Percentiles rank a stretch among this genome's conserved stretches.
Conservation (phyloP, 2,797 vertebrate species). For the Dicrostonyx torquatus region DNA sequence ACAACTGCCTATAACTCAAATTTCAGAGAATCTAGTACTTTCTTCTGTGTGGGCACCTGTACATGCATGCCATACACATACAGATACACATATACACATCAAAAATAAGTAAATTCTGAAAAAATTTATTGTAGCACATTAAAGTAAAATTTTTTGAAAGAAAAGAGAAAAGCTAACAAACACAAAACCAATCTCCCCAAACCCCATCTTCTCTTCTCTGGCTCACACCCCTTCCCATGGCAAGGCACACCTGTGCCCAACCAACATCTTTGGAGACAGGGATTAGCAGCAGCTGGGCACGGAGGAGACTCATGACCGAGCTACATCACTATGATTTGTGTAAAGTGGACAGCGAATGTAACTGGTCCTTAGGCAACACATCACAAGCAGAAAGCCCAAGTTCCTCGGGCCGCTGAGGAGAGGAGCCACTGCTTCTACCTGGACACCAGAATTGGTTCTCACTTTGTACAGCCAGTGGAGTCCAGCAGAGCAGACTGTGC, state of each 20-base stretch:
- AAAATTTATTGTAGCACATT: background rate
- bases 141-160: background rate
- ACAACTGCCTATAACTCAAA: background rate
- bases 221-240: background rate
- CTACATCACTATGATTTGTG: background rate
- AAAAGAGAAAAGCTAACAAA: background rate
- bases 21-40: background rate
- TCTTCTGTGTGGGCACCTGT: background rate
- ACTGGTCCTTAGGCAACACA: background rate
- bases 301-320: background rate
- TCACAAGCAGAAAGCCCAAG: background rate
- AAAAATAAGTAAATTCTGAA: background rate
- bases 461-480: background rate
- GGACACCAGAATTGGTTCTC: background rate
- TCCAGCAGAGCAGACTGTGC: background rate
- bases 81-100: background rate
- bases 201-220: background rate
- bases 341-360: background rate
- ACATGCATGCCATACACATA: background rate
- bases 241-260: background rate
- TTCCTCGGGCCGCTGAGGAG: background rate
- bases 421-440: background rate
- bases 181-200: background rate
- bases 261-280: background rate
- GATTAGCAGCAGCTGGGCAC: background rate